Evolutionary conservation across 2,888 invertebrate species (phyloP).

Genomic region (Philhelius pedissequus): DNA sequence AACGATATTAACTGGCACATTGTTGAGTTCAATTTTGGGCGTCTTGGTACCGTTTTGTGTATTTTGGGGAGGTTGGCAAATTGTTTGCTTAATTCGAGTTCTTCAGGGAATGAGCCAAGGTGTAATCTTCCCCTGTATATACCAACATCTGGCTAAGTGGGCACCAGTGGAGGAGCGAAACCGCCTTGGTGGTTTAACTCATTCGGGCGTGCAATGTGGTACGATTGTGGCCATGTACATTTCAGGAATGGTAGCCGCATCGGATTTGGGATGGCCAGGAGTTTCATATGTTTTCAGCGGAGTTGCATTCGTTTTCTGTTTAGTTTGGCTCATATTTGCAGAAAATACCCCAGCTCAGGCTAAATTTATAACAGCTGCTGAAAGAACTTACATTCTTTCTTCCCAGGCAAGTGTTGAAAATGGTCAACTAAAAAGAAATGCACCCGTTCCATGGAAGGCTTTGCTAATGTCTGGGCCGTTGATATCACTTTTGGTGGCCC

Average conservation of each 20-base stretch:
- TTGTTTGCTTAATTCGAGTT: constrained; percentile 81
- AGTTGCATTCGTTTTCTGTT: constrained; percentile 79
- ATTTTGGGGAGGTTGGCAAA: constrained; percentile 80
- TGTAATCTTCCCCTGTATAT: constrained; percentile 82
- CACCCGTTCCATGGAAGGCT: constrained; percentile 82
- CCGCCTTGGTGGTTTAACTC: constrained; percentile 80
- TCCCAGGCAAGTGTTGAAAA: constrained; percentile 20
- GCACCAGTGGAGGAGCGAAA: constrained; percentile 83
- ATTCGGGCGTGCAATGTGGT: constrained; percentile 82
- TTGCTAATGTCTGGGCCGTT: constrained; percentile 85
- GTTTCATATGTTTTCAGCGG: constrained; percentile 82
- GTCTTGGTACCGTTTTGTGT: constrained; percentile 84
- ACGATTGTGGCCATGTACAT: constrained; percentile 82
- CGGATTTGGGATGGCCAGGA: constrained; percentile 81
- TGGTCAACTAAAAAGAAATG: constrained; percentile 70
- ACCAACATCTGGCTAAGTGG: constrained; percentile 83
- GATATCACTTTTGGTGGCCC: constrained; percentile 80
- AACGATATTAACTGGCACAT: constrained; percentile 77
- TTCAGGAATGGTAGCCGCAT: constrained; percentile 81
- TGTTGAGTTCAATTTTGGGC: constrained; percentile 79
- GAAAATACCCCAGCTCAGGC: constrained; percentile 81
- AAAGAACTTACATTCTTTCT: constrained; percentile 80
- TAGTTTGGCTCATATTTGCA: constrained; percentile 80
- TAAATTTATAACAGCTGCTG: constrained; percentile 79
- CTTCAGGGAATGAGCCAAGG: constrained; percentile 83